Evolutionary conservation across 2,113 vertebrate genomes (phyloP).

Genomic region (Tragulus kanchil): DNA sequence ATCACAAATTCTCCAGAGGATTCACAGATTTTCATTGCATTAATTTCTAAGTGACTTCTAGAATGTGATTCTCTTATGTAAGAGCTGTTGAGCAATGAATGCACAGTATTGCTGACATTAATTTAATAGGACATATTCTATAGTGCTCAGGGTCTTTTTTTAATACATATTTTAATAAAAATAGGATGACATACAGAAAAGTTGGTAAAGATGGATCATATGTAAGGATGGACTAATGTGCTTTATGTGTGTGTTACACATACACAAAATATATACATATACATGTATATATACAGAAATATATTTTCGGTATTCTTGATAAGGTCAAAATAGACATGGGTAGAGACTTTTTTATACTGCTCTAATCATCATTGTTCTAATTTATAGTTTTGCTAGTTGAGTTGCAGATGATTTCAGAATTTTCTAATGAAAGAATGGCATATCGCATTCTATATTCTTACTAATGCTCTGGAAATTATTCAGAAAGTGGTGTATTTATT

Average conservation of each 20-base stretch:
- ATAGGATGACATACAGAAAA: neutral
- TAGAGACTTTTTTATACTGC: neutral
- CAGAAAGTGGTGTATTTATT: constrained; percentile 33
- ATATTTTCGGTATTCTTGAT: neutral
- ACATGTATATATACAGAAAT: neutral
- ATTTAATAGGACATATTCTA: neutral
- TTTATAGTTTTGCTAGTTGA: neutral
- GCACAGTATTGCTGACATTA: neutral
- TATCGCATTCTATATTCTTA: neutral
- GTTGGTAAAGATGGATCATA: neutral
- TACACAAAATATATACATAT: neutral
- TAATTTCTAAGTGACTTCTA: constrained; percentile 20
- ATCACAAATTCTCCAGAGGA: neutral
- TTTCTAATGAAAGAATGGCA: constrained; percentile 2
- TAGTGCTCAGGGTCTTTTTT: neutral
- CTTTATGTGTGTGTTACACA: neutral
- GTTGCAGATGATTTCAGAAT: neutral
- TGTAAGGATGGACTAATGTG: neutral
- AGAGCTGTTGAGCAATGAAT: constrained; percentile 5
- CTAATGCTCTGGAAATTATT: neutral
- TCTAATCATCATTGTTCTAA: neutral
- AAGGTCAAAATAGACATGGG: neutral
- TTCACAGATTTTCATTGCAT: constrained; percentile 20
- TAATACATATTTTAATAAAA: neutral
- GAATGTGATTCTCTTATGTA: neutral